These are phyloP conservation scores for Tetragnatha versicolor DNA, from an alignment of 1,140 invertebrate genomes.

Conservation along the genomic window DNA sequence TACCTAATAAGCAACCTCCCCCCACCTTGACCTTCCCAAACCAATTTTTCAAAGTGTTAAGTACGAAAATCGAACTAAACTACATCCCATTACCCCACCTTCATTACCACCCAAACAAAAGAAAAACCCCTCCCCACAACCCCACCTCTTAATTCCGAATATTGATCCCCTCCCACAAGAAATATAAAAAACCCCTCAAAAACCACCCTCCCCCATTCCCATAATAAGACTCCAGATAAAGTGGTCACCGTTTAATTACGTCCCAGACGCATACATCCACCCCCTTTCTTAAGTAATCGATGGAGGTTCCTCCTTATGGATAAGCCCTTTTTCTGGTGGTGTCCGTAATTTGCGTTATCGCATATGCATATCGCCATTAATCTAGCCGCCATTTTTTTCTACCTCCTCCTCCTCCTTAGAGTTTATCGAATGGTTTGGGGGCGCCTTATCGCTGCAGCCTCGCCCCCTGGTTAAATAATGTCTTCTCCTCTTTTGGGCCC, in stretches of 20 bases:
- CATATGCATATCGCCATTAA: conserved; percentile 39
- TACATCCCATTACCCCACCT: too few species aligned
- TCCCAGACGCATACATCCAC: conserved; percentile 12
- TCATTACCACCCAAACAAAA: too few species aligned
- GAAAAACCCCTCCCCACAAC: not conserved
- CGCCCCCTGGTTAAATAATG: too few species aligned
- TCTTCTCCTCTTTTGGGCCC: too few species aligned
- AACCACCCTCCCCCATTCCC: not conserved
- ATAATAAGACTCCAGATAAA: conserved; percentile 35
- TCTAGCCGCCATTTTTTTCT: conserved; percentile 18
- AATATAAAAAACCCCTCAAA: not conserved
- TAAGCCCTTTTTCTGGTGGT: not conserved
- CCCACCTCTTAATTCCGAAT: not conserved
- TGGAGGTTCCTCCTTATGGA: not conserved
- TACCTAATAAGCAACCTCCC: too few species aligned
- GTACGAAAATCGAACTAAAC: too few species aligned
- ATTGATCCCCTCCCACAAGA: not conserved
- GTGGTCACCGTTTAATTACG: conserved; percentile 33
- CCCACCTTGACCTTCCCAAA: too few species aligned
- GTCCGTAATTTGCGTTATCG: conserved; percentile 30
- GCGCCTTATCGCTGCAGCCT: too few species aligned
- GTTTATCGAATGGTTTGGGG: conserved; percentile 42
- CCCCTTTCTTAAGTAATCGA: conserved; percentile 39
- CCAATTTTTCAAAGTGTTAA: too few species aligned
- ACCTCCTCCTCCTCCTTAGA: too few species aligned